Conservation (phyloP, 2,113 vertebrate genomes). For the Epinephelus fuscoguttatus region DNA sequence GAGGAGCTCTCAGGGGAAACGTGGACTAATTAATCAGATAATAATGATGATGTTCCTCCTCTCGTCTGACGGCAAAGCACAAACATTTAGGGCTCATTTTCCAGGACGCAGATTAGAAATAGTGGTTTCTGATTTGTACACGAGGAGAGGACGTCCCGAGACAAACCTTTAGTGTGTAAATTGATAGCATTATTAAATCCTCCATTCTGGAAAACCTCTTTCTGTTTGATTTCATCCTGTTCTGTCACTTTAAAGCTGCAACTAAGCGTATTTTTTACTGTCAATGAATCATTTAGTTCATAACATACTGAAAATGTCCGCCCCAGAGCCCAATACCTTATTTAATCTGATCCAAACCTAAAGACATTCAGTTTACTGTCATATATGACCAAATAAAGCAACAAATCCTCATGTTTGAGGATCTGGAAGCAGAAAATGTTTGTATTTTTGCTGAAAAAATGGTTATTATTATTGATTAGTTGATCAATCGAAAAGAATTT, state of each 20-base stretch:
- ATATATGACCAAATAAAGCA: background rate
- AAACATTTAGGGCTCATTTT: constrained; percentile 63
- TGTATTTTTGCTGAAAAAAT: background rate
- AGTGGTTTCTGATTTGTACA: constrained; percentile 6
- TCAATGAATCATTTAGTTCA: background rate
- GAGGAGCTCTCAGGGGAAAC: constrained; percentile 73
- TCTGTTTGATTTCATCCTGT: constrained; percentile 17
- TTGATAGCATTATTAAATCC: background rate
- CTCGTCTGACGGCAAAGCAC: constrained; percentile 57
- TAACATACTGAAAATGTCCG: constrained; percentile 1
- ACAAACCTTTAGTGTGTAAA: constrained; percentile 34
- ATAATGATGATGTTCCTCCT: constrained; percentile 80
- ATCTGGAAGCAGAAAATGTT: background rate
- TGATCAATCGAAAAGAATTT: background rate
- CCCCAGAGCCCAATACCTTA: background rate
- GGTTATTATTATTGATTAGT: background rate
- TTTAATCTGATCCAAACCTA: background rate
- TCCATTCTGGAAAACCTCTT: background rate
- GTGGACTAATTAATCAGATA: constrained; percentile 84
- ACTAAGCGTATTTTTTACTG: background rate
- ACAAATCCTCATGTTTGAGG: constrained; percentile 8
- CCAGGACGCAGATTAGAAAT: constrained; percentile 36
- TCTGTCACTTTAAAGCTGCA: constrained; percentile 1
- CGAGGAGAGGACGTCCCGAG: constrained; percentile 46
- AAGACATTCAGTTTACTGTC: background rate